phyloP scores from a whole-genome alignment of 1,140 invertebrate genomes.

The Lucilia sericata region DNA sequence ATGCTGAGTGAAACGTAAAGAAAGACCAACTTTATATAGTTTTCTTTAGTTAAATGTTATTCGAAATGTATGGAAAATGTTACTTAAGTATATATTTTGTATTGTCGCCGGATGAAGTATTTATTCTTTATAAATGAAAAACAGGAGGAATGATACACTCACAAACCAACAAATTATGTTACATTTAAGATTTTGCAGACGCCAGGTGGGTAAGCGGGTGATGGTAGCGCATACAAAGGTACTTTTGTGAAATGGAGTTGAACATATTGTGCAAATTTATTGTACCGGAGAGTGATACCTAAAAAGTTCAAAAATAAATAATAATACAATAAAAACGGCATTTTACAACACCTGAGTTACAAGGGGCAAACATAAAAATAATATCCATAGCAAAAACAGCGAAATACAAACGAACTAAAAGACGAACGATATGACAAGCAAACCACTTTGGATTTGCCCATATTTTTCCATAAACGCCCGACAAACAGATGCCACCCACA shows the following conservation, averaged over 20 bases:
- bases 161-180: background rate
- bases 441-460: background rate
- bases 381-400: no score
- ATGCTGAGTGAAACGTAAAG: no score
- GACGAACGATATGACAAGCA: background rate
- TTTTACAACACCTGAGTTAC: slow-evolving; percentile 39
- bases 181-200: background rate
- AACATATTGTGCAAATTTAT: slow-evolving; percentile 38
- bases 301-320: slow-evolving; percentile 42
- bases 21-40: no score
- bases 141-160: no score
- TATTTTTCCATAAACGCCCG: background rate
- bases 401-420: background rate
- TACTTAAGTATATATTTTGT: no score
- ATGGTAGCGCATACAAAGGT: background rate
- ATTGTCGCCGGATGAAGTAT: no score
- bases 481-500: slow-evolving; percentile 18
- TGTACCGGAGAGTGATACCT: slow-evolving; percentile 36
- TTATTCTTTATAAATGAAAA: no score
- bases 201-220: background rate
- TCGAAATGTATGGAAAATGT: no score
- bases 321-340: slow-evolving; percentile 37
- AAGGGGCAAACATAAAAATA: background rate
- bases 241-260: slow-evolving; percentile 4
- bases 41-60: no score